phyloP scores from a whole-genome alignment of 2,113 vertebrate genomes.

The Hepsetus odoe region DNA sequence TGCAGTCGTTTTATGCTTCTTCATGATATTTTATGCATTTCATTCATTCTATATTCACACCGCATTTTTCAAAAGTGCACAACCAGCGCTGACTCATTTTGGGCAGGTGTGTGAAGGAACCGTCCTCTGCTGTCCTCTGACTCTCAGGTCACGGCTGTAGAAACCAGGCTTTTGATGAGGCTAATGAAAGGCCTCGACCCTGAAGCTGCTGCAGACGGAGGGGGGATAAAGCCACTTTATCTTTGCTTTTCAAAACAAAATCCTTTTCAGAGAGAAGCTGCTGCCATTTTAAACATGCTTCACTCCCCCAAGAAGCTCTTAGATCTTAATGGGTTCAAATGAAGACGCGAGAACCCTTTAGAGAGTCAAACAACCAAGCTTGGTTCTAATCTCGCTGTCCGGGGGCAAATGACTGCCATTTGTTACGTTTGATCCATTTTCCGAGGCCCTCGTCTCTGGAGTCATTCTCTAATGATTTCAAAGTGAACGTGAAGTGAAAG shows the following conservation, averaged over 20 bases:
- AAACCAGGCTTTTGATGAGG: background rate
- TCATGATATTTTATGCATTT: background rate
- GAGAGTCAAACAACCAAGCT: too few species aligned
- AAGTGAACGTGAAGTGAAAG: too few species aligned
- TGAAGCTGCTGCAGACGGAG: background rate
- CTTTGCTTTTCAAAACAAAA: background rate
- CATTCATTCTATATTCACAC: background rate
- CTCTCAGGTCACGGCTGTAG: background rate
- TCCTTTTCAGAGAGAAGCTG: background rate
- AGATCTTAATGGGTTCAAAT: background rate
- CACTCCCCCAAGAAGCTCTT: background rate
- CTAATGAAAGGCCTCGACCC: background rate
- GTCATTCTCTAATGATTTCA: too few species aligned
- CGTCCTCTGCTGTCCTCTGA: background rate
- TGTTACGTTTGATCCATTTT: too few species aligned
- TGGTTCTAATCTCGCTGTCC: too few species aligned
- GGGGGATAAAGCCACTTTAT: background rate
- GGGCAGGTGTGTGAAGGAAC: background rate
- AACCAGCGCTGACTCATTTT: background rate
- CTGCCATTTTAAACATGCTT: background rate
- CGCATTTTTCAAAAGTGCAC: background rate
- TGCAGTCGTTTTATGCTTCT: background rate
- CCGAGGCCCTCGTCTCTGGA: too few species aligned
- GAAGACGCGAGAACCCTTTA: too few species aligned
- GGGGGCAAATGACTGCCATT: too few species aligned